Conservation (phyloP, 2,113 vertebrate genomes). For the Odocoileus virginianus region DNA sequence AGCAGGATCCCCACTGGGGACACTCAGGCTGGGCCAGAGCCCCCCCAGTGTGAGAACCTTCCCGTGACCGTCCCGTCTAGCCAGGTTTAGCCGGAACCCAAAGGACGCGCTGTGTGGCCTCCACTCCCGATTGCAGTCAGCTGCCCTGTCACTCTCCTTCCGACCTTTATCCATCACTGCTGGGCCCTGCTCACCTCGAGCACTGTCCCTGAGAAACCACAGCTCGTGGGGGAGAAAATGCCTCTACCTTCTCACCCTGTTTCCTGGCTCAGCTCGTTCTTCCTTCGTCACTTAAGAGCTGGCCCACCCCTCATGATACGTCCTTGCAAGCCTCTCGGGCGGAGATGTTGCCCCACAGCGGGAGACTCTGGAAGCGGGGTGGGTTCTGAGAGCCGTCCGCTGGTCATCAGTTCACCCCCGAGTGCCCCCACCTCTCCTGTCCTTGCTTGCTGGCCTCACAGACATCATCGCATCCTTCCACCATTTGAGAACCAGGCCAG, state of each 20-base stretch:
- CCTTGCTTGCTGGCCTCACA: not conserved
- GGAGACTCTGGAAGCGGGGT: not conserved
- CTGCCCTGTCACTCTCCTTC: rapidly evolving
- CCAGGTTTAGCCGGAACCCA: not conserved
- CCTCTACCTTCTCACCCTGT: not conserved
- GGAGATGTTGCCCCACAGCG: rapidly evolving
- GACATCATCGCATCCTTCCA: not conserved
- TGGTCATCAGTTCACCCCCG: rapidly evolving
- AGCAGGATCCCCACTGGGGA: not conserved
- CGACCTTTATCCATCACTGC: rapidly evolving
- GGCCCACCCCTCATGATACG: rapidly evolving
- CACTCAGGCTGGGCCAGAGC: not conserved
- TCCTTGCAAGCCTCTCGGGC: not conserved
- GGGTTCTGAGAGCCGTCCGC: not conserved
- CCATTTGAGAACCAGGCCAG: not conserved
- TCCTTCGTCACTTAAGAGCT: too few relatives aligned
- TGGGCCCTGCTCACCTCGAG: rapidly evolving
- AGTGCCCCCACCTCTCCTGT: not conserved
- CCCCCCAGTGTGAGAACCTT: not conserved
- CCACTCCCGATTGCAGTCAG: not conserved
- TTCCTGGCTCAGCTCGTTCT: not conserved
- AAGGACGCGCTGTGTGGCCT: rapidly evolving
- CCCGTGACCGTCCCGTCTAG: rapidly evolving
- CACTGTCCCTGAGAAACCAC: rapidly evolving
- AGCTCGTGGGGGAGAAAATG: not conserved